A percentile compares a stretch with the other conserved stretches of the same genome.
These are phyloP conservation scores for Emys orbicularis DNA, from an alignment of 2,797 vertebrate species.

Conservation along the genomic window DNA sequence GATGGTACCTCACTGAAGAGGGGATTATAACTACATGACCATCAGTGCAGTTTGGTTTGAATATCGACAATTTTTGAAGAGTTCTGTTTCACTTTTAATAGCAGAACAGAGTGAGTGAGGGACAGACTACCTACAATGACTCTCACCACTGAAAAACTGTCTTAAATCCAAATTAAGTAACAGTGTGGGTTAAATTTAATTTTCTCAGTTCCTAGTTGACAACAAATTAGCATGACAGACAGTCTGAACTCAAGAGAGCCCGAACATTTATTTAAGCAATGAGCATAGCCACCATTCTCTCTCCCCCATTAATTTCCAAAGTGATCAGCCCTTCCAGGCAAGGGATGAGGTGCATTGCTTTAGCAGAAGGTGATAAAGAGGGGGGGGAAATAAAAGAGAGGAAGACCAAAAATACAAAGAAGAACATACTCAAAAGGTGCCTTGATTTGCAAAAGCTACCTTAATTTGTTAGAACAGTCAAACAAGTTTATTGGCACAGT, in stretches of 20 bases:
- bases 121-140: constrained; percentile 14
- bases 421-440: constrained; percentile 51
- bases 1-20: constrained; percentile 75
- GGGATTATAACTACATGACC: constrained; percentile 51
- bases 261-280: constrained; percentile 80
- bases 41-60: not conserved
- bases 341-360: constrained; percentile 73
- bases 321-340: constrained; percentile 70
- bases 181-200: constrained; percentile 29
- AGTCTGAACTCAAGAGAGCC: constrained; percentile 76
- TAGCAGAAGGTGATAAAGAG: constrained; percentile 75
- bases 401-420: constrained; percentile 69
- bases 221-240: constrained; percentile 80
- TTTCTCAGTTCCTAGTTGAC: constrained; percentile 69
- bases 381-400: constrained; percentile 63
- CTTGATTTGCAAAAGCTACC: constrained; percentile 15
- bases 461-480: not conserved
- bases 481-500: not conserved
- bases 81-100: constrained; percentile 56
- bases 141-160: not conserved
- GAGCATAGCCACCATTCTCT: constrained; percentile 75
- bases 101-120: constrained; percentile 24
- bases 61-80: not conserved
- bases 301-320: constrained; percentile 49
- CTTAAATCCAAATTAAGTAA: constrained; percentile 33